Evolutionary conservation across 2,113 vertebrate species (phyloP).

Genomic region (Montifringilla adamsi): DNA sequence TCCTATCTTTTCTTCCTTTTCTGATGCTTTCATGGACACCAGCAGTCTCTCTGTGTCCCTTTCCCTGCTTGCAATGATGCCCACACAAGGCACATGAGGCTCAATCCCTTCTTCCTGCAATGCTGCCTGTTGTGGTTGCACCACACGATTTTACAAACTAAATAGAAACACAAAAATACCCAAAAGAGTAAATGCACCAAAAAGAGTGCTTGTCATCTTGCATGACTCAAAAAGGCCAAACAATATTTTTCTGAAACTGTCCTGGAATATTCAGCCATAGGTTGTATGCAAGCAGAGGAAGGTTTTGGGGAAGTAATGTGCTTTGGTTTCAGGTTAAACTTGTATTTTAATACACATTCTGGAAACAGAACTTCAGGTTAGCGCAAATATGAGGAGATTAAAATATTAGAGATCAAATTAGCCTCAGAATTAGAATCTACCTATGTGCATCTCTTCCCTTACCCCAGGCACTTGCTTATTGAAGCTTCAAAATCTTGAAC

Average conservation of each 20-base stretch:
- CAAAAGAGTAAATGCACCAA: not conserved
- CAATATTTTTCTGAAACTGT: not conserved
- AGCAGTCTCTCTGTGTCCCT: not conserved
- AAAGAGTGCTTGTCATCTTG: not conserved
- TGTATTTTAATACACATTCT: not conserved
- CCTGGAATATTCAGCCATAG: not conserved
- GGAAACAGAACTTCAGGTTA: not conserved
- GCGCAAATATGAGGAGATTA: constrained; percentile 1
- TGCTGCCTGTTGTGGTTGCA: not conserved
- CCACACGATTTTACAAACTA: not conserved
- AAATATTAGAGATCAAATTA: constrained; percentile 22
- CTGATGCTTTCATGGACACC: not conserved
- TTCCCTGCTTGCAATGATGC: not conserved
- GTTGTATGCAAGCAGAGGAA: not conserved
- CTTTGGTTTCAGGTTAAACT: not conserved
- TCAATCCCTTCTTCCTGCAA: not conserved
- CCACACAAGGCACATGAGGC: not conserved
- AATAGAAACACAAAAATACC: not conserved
- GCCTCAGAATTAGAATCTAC: not conserved
- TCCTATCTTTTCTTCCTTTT: not conserved
- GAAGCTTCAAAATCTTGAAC: not conserved
- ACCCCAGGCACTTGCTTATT: not conserved
- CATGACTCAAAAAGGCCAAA: not conserved
- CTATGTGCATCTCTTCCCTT: not conserved
- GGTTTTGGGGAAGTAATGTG: not conserved